phyloP scores from a whole-genome alignment of 2,888 invertebrate genomes.

The Trachelus troglodyta region DNA sequence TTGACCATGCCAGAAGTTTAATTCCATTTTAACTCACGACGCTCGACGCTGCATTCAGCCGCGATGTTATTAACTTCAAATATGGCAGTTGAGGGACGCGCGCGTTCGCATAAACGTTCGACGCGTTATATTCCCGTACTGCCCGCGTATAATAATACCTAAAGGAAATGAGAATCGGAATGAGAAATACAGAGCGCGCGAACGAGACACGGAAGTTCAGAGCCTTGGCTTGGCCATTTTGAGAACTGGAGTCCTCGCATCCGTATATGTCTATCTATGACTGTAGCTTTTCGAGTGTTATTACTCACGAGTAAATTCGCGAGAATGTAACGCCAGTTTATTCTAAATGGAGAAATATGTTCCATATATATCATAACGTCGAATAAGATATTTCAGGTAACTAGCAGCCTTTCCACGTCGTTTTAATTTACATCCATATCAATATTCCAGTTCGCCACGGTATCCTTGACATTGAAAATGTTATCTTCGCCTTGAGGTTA shows the following conservation, averaged over 20 bases:
- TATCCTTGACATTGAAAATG: background rate
- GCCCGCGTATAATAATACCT: constrained; percentile 6
- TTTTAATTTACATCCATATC: background rate
- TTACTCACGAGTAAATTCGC: background rate
- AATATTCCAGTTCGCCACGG: background rate
- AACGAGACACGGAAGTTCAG: constrained; percentile 47
- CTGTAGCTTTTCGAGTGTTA: background rate
- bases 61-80: constrained; percentile 40
- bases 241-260: constrained; percentile 42
- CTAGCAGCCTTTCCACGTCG: background rate
- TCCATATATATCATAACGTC: background rate
- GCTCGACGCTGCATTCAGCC: background rate
- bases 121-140: background rate
- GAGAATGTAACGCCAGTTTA: background rate
- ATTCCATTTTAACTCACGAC: background rate
- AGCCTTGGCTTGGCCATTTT: constrained; percentile 52
- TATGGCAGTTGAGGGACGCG: constrained; percentile 43
- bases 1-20: background rate
- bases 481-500: background rate
- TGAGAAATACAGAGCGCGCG: constrained; percentile 26
- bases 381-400: background rate
- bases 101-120: background rate
- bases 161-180: constrained; percentile 20
- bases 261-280: constrained; percentile 33
- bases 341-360: background rate